Evolutionary conservation across 1,140 invertebrate genomes (phyloP), one percentile per base, ranked within the genome.

Genomic region (Ganaspis sp.): DNA sequence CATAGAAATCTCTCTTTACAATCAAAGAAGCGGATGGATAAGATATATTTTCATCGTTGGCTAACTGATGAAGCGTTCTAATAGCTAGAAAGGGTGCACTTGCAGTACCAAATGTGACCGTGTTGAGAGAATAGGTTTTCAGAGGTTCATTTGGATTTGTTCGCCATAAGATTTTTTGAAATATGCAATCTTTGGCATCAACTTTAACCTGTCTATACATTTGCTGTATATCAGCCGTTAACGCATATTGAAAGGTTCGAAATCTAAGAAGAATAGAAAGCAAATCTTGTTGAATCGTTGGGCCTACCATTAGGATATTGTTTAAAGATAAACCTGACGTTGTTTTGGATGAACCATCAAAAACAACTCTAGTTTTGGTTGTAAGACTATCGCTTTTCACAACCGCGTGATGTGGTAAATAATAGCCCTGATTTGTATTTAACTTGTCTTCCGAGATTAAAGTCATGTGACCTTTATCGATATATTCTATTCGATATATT

Each of bases 101-200:
- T 23, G 78, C 76, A 8, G 78, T 83, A n/a, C 85, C 85, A 73
- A 84, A 86, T 0, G 84, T 85, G 6, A 85, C 81, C 2, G 29
- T 17, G 83, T 84, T 1, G 9, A 40, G 15, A 81, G 40, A 40
- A 72, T 5, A 42, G 74, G 86, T 9, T 54, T 53, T 11, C 5
- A 77, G 1, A 1, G 80, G 70, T 9, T 64, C 34, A 12, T 17
- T 40, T 1, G 71, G 72, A 19, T 23, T 53, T 2, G n/a, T 53
- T 2, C 42, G 5, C 81, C 86, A 86, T 2, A 87, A 29, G 42
- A 87, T 81, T 23, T 81, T 38, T 58, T 87, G 86, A 9, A 74
- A 72, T 49, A 74, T 9, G n/a, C 45, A 5, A 21, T 81, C 45
- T 3, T 21, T 21, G n/a, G 17, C 38, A 23, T 72, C 6, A 1